Evolutionary conservation across 1,140 invertebrate species (phyloP).

Genomic region (Cyphomyrmex costatus): DNA sequence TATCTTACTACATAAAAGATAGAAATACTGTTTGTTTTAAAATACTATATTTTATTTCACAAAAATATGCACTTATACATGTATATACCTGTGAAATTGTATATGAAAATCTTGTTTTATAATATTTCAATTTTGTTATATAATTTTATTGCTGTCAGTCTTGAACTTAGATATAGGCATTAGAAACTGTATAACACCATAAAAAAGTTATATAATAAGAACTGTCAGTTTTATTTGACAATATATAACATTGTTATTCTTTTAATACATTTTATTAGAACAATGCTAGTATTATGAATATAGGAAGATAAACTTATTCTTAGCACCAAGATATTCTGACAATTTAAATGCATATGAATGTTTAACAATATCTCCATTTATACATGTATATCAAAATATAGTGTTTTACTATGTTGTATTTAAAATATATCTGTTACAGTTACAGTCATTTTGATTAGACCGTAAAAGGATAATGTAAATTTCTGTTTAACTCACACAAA

Average conservation of each 20-base stretch:
- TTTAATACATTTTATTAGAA: neutral
- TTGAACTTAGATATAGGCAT: slow-evolving; percentile 14
- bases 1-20: neutral
- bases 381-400: slow-evolving; percentile 44
- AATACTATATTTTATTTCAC: slow-evolving; percentile 27
- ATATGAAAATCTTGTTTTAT: slow-evolving; percentile 7
- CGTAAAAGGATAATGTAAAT: neutral
- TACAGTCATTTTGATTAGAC: neutral
- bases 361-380: neutral
- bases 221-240: neutral
- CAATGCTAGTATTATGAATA: slow-evolving; percentile 3
- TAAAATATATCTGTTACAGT: neutral
- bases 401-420: neutral
- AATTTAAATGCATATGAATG: slow-evolving; percentile 10
- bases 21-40: neutral
- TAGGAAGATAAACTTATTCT: slow-evolving; percentile 9
- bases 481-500: neutral
- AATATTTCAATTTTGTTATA: neutral
- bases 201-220: neutral
- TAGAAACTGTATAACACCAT: neutral
- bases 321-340: neutral
- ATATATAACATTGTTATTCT: slow-evolving; percentile 26
- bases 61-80: neutral
- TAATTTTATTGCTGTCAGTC: slow-evolving; percentile 7
- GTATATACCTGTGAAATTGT: neutral